Base-by-base conservation (phyloP, 2,888 invertebrate species). In the Drosophila robusta region DNA sequence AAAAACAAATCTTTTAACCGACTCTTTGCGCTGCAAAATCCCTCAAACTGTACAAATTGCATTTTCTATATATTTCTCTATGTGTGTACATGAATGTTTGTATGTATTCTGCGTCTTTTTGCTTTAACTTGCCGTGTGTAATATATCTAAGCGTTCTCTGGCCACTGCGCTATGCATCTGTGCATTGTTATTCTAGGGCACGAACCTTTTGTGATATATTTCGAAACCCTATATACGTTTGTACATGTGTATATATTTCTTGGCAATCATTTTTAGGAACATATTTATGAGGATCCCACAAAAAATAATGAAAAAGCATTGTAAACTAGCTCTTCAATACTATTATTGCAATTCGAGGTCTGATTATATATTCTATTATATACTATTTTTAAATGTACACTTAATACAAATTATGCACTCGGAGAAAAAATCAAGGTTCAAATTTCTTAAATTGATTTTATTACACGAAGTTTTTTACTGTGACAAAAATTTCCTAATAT, bases 41-140 rank as follows among this genome's bases (percentile, higher is more conserved):
- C 26, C 55, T 64, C 42, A 62, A 68, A 68, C 84, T 83, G 78
- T 83, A 57, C 54, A 70, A 41, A 45, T 50, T 54, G 52, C 22
- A 57, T 12, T 34, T 16, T 41, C 39, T 58, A 4, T 56, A n/a
- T 52, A n/a, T 55, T n/a, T 44, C 12, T 42, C 11, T 29, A 7
- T 63, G 18, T 47, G 12, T 52, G 36, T 38, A 41, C 41, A 16
- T 45, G 16, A 36, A 38, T 45, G 14, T 58, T 22, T 63, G 26
- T 45, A 18, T 57, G 12, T 58, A 2, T 68, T 22, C 29, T n/a
- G 7, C 60, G 54, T 75, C 44, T 32, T 51, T 56, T 50, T 39
- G 44, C 67, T 58, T 65, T 16, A 36, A 14, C 11, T 14, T 32
- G 9, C 32, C 9, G 32, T 32, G 11, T 32, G 2, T 11, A 12